Conservation (phyloP, 2,113 vertebrate species). For the Felis chaus region DNA sequence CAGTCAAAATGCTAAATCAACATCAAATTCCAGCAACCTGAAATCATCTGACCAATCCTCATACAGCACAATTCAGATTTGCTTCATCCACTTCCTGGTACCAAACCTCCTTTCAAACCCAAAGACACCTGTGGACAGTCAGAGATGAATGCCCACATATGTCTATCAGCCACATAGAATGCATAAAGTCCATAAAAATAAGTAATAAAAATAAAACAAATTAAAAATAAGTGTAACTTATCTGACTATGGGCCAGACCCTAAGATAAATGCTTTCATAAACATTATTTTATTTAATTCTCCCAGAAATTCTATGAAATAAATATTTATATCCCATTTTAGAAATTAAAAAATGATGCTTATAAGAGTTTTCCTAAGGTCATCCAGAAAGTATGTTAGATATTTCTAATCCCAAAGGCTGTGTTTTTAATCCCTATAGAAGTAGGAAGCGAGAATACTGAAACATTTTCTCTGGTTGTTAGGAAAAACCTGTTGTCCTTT, state of each 20-base stretch:
- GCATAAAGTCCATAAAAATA: neutral
- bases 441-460: neutral
- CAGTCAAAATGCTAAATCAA: neutral
- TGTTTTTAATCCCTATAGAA: neutral
- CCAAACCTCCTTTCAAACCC: neutral
- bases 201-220: neutral
- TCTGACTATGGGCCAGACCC: neutral
- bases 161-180: neutral
- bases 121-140: neutral
- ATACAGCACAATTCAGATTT: neutral
- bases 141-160: neutral
- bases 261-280: neutral
- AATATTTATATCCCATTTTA: neutral
- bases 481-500: neutral
- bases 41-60: neutral
- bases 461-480: neutral
- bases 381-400: neutral
- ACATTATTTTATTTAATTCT: neutral
- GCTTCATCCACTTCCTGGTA: neutral
- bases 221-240: neutral
- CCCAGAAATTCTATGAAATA: neutral
- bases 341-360: conserved; percentile 11
- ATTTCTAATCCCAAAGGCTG: neutral
- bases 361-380: neutral
- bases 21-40: neutral